phyloP scores from a whole-genome alignment of 1,140 invertebrate genomes.

The Drosophila quadrilineata region DNA sequence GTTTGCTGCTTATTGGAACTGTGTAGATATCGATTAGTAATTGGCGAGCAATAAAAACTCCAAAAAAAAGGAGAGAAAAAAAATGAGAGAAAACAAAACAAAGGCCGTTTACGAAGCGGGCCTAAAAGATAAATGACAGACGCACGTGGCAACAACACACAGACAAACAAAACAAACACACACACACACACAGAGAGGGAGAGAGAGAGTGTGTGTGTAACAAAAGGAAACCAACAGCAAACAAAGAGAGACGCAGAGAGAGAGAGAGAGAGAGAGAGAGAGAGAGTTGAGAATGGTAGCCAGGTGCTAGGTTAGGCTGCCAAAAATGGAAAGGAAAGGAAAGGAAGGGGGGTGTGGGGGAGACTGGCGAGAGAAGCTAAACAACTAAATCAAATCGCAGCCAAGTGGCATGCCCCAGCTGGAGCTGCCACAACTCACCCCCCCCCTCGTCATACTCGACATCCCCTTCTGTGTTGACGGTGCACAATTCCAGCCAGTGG shows the following conservation, averaged over 20 bases:
- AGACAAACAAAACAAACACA: constrained; percentile 6
- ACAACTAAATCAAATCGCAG: constrained; percentile 79
- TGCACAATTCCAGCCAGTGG: constrained; percentile 34
- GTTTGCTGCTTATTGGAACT: constrained; percentile 34
- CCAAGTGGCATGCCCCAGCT: constrained; percentile 52
- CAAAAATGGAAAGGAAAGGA: background rate
- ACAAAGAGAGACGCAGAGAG: constrained; percentile 22
- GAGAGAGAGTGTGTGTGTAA: constrained; percentile 12
- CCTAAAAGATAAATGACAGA: constrained; percentile 38
- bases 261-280: constrained; percentile 26
- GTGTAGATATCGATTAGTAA: constrained; percentile 59
- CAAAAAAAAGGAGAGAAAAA: no score
- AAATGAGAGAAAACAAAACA: constrained; percentile 42
- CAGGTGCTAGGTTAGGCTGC: constrained; percentile 30
- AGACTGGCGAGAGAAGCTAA: constrained; percentile 36
- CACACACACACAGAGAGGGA: constrained; percentile 1
- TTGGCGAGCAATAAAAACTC: constrained; percentile 39
- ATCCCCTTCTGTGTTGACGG: background rate
- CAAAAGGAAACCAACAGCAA: constrained; percentile 32
- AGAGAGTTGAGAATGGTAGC: constrained; percentile 31
- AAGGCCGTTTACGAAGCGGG: constrained; percentile 37
- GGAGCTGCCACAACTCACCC: background rate
- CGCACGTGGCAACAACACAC: constrained; percentile 37
- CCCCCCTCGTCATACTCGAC: background rate
- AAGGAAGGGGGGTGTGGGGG: background rate